Evolutionary conservation across 2,797 vertebrate genomes (phyloP).

Genomic region (Molossus alvarezi): DNA sequence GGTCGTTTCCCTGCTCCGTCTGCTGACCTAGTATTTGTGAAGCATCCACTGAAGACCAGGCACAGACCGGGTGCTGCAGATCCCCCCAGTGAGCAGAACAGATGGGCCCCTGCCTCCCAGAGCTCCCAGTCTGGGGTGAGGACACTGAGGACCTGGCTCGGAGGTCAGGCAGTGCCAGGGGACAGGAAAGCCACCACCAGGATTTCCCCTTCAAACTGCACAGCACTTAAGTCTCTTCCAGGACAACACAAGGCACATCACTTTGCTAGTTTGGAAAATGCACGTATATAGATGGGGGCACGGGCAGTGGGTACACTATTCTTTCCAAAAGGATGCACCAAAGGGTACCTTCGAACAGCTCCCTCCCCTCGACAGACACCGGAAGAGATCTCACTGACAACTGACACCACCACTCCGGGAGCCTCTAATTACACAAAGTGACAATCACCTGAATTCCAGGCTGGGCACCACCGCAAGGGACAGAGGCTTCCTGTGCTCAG

Average conservation of each 20-base stretch:
- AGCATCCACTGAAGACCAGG: not conserved
- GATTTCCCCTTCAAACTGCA: not conserved
- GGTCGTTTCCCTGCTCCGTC: not conserved
- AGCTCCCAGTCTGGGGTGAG: not conserved
- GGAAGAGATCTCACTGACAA: rapidly evolving
- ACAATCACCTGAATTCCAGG: not conserved
- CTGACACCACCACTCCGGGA: not conserved
- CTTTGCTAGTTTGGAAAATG: not conserved
- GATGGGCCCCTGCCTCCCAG: not conserved
- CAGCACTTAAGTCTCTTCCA: not conserved
- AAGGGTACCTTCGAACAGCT: not conserved
- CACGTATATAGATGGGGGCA: rapidly evolving
- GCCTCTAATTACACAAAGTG: not conserved
- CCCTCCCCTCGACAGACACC: not conserved
- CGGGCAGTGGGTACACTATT: rapidly evolving
- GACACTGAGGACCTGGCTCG: rapidly evolving
- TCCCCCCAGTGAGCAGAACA: not conserved
- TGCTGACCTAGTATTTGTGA: rapidly evolving
- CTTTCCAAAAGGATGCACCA: not conserved
- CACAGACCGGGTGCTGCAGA: rapidly evolving
- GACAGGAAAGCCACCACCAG: not conserved
- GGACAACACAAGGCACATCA: not conserved
- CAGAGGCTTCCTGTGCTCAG: rapidly evolving
- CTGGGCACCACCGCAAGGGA: rapidly evolving
- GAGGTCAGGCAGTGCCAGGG: not conserved